These are phyloP conservation scores for Henicopernis longicauda DNA, from an alignment of 2,113 vertebrate species.

Conservation along the genomic window DNA sequence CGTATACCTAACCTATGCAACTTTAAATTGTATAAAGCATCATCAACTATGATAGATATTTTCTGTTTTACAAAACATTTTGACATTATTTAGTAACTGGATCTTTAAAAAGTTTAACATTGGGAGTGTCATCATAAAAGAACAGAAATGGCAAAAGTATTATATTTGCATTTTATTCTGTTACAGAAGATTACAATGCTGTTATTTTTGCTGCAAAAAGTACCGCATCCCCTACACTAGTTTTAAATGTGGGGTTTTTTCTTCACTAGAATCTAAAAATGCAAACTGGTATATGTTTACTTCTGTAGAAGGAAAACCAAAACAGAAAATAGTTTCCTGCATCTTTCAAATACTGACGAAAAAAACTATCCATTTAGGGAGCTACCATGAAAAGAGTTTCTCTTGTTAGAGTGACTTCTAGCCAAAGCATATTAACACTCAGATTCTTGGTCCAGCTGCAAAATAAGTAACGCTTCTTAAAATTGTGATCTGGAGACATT, in stretches of 20 bases:
- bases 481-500: not conserved
- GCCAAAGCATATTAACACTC: not conserved
- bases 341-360: not conserved
- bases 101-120: not conserved
- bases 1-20: not conserved
- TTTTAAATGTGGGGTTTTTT: not conserved
- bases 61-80: not conserved
- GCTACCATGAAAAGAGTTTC: not conserved
- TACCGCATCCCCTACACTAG: not conserved
- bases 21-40: not conserved
- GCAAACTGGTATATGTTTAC: not conserved
- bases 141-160: not conserved
- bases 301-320: not conserved
- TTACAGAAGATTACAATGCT: not conserved
- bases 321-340: not conserved
- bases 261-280: not conserved
- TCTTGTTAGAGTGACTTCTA: not conserved
- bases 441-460: not conserved
- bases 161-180: not conserved
- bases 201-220: not conserved
- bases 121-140: not conserved
- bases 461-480: not conserved
- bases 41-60: not conserved
- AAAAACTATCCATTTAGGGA: not conserved
- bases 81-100: not conserved